phyloP scores from a whole-genome alignment of 2,113 vertebrate species.

The Diadophis punctatus region DNA sequence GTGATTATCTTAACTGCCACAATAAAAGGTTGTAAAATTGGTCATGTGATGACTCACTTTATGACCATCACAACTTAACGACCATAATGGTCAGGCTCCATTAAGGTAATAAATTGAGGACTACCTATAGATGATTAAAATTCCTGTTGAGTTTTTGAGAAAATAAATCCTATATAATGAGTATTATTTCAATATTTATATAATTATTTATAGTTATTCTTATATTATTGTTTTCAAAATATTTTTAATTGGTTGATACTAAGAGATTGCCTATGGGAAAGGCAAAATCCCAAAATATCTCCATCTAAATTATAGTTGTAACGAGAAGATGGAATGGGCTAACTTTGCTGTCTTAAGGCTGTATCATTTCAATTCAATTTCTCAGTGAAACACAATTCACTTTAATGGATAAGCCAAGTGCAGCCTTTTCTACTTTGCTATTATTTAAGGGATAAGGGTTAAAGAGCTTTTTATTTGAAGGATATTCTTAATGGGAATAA shows the following conservation, averaged over 20 bases:
- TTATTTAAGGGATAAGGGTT: not conserved
- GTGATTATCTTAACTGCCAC: not conserved
- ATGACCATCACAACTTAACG: not conserved
- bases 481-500: not conserved
- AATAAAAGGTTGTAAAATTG: not conserved
- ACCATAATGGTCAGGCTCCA: not conserved
- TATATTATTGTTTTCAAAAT: not conserved
- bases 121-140: not conserved
- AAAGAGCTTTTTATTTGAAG: not conserved
- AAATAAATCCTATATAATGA: not conserved
- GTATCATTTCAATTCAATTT: not conserved
- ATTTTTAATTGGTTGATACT: not conserved
- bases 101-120: not conserved
- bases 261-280: not conserved
- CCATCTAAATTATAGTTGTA: not conserved
- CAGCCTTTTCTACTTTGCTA: not conserved
- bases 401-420: not conserved
- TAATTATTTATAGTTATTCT: not conserved
- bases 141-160: not conserved
- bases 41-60: not conserved
- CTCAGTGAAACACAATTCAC: not conserved
- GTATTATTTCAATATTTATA: not conserved
- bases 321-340: not conserved
- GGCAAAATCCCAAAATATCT: not conserved
- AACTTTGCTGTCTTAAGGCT: not conserved